Conservation (phyloP, 2,113 vertebrate genomes). For the Eurystomus gularis region DNA sequence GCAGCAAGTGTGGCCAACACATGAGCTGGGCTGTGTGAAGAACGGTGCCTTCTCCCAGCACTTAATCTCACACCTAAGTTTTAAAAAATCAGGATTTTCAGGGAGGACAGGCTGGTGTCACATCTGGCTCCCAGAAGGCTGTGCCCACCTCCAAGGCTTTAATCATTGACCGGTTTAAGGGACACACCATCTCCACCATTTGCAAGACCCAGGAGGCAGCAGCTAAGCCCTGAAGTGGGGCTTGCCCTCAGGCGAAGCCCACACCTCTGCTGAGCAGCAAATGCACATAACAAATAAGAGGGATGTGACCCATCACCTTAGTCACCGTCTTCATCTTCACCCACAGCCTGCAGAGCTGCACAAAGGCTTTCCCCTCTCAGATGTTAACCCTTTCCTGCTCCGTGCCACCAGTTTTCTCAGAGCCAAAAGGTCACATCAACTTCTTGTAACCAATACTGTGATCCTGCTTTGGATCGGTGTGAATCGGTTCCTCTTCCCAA, state of each 20-base stretch:
- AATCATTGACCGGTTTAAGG: too few relatives aligned
- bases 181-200: accelerated
- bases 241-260: not conserved
- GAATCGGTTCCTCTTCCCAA: accelerated
- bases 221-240: not conserved
- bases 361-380: not conserved
- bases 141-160: not conserved
- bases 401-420: not conserved
- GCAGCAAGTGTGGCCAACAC: accelerated
- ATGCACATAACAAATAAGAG: too few relatives aligned
- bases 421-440: not conserved
- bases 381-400: not conserved
- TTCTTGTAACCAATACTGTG: not conserved
- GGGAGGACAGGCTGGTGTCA: not conserved
- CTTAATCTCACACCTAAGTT: accelerated
- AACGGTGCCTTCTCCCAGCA: not conserved
- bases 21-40: accelerated
- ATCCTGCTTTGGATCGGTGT: not conserved
- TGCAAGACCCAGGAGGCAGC: not conserved
- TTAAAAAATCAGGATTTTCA: accelerated
- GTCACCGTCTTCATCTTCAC: not conserved
- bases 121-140: accelerated
- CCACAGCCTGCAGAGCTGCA: not conserved
- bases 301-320: not conserved
- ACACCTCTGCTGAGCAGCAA: not conserved